phyloP scores from a whole-genome alignment of 2,888 invertebrate species.

The Aporophyla nigra region DNA sequence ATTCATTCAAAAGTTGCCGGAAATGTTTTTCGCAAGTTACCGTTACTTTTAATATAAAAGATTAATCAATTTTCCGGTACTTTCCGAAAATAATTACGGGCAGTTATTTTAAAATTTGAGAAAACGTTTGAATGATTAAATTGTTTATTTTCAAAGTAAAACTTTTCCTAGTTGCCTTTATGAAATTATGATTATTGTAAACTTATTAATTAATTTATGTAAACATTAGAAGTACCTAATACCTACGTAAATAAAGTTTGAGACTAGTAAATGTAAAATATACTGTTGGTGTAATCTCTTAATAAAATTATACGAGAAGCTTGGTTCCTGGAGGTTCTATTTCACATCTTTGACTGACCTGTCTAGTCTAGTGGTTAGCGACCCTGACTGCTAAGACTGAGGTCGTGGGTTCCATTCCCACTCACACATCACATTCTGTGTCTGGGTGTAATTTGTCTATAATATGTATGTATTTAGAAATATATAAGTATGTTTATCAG shows the following conservation, averaged over 20 bases:
- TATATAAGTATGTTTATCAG: no score
- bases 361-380: no score
- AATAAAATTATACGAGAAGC: background rate
- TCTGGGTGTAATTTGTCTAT: no score
- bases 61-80: slow-evolving; percentile 36
- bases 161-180: slow-evolving; percentile 6
- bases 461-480: no score
- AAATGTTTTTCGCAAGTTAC: slow-evolving; percentile 38
- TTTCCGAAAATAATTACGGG: slow-evolving; percentile 19
- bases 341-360: no score
- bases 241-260: background rate
- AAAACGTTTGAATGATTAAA: slow-evolving; percentile 14
- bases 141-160: slow-evolving; percentile 11
- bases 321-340: background rate
- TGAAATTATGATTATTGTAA: background rate
- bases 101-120: slow-evolving; percentile 16
- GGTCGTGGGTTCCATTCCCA: no score
- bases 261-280: background rate
- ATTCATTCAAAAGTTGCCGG: slow-evolving; percentile 34
- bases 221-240: background rate
- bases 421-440: no score
- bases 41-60: slow-evolving; percentile 45
- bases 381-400: no score
- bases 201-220: background rate
- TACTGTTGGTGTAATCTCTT: background rate